Base-by-base conservation (phyloP, 2,113 vertebrate species). In the Scomber colias region DNA sequence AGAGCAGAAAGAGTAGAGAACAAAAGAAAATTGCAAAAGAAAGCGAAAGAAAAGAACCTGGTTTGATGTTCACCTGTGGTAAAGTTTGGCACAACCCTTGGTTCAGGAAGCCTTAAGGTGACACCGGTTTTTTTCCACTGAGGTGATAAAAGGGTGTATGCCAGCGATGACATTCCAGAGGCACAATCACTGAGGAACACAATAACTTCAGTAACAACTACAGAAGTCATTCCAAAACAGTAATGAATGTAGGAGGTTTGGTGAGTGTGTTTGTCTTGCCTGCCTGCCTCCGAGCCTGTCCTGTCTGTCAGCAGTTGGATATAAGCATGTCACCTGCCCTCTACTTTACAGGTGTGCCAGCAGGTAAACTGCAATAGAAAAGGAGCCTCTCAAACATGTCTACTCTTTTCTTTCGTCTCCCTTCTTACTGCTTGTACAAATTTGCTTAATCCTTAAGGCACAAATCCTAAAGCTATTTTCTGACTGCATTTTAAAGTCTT, bases 261-360 rank as follows among this genome's bases (percentile, higher is more conserved):
- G 50, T 71, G 27, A 57, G 59, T 11, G 3, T 73, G 8, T 44
- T 24, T 46, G 49, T 13, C 57, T 66, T 16, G 16, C 3, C 15
- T 68, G 49, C 21, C 27, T 68, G 49, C 21, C 27, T 59, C 54
- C 1, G 0, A 68, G 54, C 31, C 67, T 11, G 46, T 46, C 24
- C 40, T 40, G 79, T 85, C 81, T 83, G 56, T 91, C 85, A 86
- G 4, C 85, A 76, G 62, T 13, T 81, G 16, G 19, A 60, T 76
- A 85, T 81, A 57, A 85, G 54, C 45, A 3, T 70, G 82, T 81
- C 75, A 80, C 81, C 72, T 75, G 71, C 27, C 17, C 21, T 74
- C 14, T 30, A 40, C 67, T 40, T 44, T 19, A 30, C 77, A 86
- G 86, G 83, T 84, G 81, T 77, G 78, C 67, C 66, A 56, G 40